Evolutionary conservation across 2,113 vertebrate species (phyloP).

Genomic region (Calidris pygmaea): DNA sequence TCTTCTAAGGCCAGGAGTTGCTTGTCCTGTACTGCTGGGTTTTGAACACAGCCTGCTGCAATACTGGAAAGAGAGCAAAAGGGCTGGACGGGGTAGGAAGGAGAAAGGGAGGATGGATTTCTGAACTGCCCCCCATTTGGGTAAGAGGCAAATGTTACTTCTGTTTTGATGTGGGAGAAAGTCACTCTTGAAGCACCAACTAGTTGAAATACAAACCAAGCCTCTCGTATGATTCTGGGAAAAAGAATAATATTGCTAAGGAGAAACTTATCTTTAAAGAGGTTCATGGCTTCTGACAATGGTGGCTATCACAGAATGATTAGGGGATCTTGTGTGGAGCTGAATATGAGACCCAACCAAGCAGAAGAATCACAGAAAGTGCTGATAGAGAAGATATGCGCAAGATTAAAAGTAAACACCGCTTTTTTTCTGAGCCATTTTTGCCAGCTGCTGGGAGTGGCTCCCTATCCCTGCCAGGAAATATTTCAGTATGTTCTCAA

Average conservation of each 20-base stretch:
- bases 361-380: neutral
- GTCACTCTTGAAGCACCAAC: neutral
- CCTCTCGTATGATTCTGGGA: neutral
- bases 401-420: neutral
- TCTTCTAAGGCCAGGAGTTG: neutral
- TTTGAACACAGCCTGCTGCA: neutral
- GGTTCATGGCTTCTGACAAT: neutral
- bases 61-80: neutral
- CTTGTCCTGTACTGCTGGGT: neutral
- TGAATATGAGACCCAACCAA: neutral
- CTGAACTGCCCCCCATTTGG: neutral
- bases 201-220: neutral
- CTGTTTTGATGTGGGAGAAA: neutral
- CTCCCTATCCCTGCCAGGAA: neutral
- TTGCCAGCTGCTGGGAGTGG: neutral
- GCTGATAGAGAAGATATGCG: neutral
- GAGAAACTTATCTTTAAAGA: neutral
- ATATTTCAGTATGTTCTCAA: neutral
- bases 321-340: neutral
- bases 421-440: neutral
- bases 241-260: neutral
- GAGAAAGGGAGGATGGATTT: neutral
- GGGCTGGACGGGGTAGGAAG: neutral
- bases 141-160: neutral
- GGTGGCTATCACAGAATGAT: neutral